Percentiles rank a stretch among this genome's conserved stretches.
These are phyloP conservation scores for Brassicogethes aeneus DNA, from an alignment of 2,888 invertebrate species.

Conservation along the genomic window DNA sequence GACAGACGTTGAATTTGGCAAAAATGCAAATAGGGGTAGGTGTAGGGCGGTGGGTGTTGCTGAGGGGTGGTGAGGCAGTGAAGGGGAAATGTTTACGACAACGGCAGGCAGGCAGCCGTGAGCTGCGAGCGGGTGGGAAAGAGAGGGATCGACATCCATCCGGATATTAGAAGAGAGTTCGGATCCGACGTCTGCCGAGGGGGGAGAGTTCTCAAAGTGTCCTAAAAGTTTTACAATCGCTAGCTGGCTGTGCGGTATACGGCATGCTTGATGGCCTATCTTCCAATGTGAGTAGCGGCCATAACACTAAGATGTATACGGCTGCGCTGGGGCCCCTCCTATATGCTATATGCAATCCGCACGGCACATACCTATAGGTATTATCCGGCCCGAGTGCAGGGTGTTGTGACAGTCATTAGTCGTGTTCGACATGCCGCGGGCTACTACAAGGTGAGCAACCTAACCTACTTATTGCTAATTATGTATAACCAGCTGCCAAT, in stretches of 20 bases:
- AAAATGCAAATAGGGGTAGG: conserved; percentile 24
- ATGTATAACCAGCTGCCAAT: too few relatives aligned
- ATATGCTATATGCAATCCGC: conserved; percentile 43
- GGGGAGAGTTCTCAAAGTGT: conserved; percentile 49
- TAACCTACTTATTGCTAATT: conserved; percentile 36
- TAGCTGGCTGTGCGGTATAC: conserved; percentile 43
- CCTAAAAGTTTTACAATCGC: conserved; percentile 56
- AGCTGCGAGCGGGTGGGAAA: conserved; percentile 31
- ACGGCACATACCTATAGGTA: conserved; percentile 42
- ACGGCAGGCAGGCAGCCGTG: too few relatives aligned
- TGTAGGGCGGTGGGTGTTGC: conserved; percentile 17
- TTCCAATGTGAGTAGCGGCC: conserved; percentile 58
- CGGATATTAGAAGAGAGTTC: conserved; percentile 40
- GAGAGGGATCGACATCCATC: conserved; percentile 29
- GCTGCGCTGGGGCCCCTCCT: conserved; percentile 49
- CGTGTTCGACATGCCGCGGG: conserved; percentile 41
- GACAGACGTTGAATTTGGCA: conserved; percentile 11
- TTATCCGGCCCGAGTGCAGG: conserved; percentile 37
- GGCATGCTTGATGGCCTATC: conserved; percentile 56
- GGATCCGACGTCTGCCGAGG: conserved; percentile 27
- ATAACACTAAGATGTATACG: conserved; percentile 54
- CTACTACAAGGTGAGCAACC: conserved; percentile 37
- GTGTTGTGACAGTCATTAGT: conserved; percentile 42
- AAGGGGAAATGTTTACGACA: conserved; percentile 36
- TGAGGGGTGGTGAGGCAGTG: conserved; percentile 16